Evolutionary conservation across 2,113 vertebrate species (phyloP).

Genomic region (Hystrix cristata): DNA sequence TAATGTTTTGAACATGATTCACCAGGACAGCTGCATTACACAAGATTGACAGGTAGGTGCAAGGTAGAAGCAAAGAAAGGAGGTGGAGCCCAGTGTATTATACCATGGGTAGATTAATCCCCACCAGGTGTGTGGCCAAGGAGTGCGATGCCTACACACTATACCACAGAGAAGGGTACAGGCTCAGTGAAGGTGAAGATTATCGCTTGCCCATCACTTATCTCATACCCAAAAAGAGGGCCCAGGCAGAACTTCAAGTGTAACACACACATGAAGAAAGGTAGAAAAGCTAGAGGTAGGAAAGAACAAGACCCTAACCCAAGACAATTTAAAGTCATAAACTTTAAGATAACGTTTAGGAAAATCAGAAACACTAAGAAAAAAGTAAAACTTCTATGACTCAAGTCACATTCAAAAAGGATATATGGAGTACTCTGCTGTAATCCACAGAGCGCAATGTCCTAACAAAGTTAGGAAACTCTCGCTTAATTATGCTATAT

Average conservation of each 20-base stretch:
- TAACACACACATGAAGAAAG: neutral
- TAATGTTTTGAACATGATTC: neutral
- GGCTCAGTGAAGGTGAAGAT: neutral
- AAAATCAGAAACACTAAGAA: neutral
- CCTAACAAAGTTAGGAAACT: neutral
- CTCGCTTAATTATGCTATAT: neutral
- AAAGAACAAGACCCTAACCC: neutral
- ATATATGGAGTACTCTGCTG: neutral
- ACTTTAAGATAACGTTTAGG: neutral
- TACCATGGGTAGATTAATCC: neutral
- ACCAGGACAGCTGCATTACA: neutral
- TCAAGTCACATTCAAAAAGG: neutral
- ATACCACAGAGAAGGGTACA: too few relatives aligned
- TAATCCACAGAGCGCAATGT: neutral
- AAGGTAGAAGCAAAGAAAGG: neutral
- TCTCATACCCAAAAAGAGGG: neutral
- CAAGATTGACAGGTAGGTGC: neutral
- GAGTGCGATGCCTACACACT: neutral
- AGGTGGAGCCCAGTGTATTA: neutral
- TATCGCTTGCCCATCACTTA: neutral
- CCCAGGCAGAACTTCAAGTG: neutral
- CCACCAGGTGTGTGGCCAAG: neutral
- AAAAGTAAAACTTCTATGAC: neutral
- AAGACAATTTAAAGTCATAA: neutral
- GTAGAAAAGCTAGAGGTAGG: neutral